These are phyloP conservation scores for Anthopleura sola DNA, from an alignment of 64 coral and sea anemone species.

Conservation along the genomic window DNA sequence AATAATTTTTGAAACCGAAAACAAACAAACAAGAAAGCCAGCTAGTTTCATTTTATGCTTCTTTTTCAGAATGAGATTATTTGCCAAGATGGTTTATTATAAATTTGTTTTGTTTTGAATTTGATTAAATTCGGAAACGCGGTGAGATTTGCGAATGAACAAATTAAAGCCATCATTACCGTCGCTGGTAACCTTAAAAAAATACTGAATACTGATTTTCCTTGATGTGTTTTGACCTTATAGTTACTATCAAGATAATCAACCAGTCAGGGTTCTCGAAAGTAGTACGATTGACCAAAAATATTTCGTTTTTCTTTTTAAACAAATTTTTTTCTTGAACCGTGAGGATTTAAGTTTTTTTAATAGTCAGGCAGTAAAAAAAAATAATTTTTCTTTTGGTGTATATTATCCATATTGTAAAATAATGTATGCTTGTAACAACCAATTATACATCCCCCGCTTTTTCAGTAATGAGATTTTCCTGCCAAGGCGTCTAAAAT, in stretches of 20 bases:
- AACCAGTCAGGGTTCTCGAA: not conserved
- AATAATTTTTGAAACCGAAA: slow-evolving; percentile 1
- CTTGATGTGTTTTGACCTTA: no score
- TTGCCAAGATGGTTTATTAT: not conserved
- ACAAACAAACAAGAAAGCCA: not conserved
- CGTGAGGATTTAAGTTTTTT: not conserved
- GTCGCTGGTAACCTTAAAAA: no score
- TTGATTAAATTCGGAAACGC: no score
- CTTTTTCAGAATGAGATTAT: not conserved
- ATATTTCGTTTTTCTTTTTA: no score
- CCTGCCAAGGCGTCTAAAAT: slow-evolving; percentile 5
- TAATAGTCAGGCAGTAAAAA: not conserved
- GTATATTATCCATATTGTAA: not conserved
- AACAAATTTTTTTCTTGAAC: no score
- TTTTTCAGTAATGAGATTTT: slow-evolving; percentile 8
- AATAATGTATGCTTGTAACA: not conserved
- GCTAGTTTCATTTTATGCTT: not conserved
- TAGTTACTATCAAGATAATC: no score
- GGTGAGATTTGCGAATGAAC: no score
- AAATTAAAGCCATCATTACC: no score
- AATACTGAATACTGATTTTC: no score
- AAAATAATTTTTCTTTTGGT: not conserved
- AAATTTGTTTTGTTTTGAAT: no score
- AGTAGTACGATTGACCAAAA: no score
- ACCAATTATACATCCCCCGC: slow-evolving; percentile 4